These are phyloP conservation scores for Amphipyra berbera DNA, from an alignment of 2,888 invertebrate species.

Conservation along the genomic window DNA sequence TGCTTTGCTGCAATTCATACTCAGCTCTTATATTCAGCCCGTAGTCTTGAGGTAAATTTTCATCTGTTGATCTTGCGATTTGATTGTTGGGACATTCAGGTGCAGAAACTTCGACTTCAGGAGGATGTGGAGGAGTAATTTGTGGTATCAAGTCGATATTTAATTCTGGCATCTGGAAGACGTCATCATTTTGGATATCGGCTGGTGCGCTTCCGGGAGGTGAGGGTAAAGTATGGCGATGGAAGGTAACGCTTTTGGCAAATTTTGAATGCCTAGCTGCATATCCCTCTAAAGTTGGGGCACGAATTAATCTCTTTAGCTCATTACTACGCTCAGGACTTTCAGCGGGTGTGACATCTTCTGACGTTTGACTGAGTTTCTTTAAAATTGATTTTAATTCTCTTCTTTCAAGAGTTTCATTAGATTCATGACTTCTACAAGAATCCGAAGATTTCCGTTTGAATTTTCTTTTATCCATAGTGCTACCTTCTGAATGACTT, in stretches of 20 bases:
- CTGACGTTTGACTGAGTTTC: constrained; percentile 90
- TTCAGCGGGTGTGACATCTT: constrained; percentile 89
- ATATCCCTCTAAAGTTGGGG: constrained; percentile 96
- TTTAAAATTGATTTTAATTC: constrained; percentile 96
- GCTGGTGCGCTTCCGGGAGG: constrained; percentile 91
- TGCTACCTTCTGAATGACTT: constrained; percentile 95
- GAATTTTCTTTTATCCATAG: constrained; percentile 91
- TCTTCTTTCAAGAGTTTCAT: constrained; percentile 95
- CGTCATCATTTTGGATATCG: constrained; percentile 74
- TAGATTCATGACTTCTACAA: constrained; percentile 87
- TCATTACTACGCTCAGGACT: constrained; percentile 89
- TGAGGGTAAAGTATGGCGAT: constrained; percentile 95
- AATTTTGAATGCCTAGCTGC: constrained; percentile 96
- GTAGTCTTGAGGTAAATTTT: constrained; percentile 62
- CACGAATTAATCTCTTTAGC: constrained; percentile 92
- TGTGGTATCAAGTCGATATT: constrained; percentile 58
- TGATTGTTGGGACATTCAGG: constrained; percentile 63
- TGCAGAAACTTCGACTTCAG: constrained; percentile 60
- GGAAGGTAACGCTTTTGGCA: constrained; percentile 96
- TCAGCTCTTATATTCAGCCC: constrained; percentile 74
- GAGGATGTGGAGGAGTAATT: constrained; percentile 58
- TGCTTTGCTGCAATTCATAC: constrained; percentile 72
- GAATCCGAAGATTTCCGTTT: constrained; percentile 84
- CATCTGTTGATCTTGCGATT: constrained; percentile 61
- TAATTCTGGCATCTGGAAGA: constrained; percentile 80